A percentile compares a stretch with the other conserved stretches of the same genome.
phyloP scores from a whole-genome alignment of 2,888 invertebrate genomes.

The Aporophyla lueneburgensis region DNA sequence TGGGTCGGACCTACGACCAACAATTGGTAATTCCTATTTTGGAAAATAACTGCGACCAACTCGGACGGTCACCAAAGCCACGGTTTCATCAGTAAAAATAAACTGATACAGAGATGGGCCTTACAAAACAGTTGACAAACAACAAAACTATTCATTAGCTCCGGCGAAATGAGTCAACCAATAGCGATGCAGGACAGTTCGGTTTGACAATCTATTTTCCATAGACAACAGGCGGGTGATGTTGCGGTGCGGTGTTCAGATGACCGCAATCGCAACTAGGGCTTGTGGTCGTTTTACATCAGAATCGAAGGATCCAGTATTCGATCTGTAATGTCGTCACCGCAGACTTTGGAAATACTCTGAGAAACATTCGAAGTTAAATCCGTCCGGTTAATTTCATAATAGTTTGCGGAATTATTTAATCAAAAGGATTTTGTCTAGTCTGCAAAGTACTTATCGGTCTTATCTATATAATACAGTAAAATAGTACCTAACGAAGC shows the following conservation, averaged over 20 bases:
- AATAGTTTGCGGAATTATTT: conserved; percentile 4
- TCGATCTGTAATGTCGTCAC: conserved; percentile 62
- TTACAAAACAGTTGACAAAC: conserved; percentile 2
- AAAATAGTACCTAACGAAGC: too few relatives aligned
- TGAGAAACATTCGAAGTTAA: not conserved
- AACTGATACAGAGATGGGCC: conserved; percentile 13
- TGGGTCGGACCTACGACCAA: too few relatives aligned
- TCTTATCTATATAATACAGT: too few relatives aligned
- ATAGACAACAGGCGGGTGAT: conserved; percentile 34
- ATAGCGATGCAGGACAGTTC: conserved; percentile 14
- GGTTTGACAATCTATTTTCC: conserved; percentile 40
- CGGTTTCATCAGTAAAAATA: conserved; percentile 8
- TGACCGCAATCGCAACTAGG: conserved; percentile 61
- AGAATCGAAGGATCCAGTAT: conserved; percentile 62
- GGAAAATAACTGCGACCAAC: too few relatives aligned
- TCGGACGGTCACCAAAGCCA: not conserved
- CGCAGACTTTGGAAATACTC: conserved; percentile 51
- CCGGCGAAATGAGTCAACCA: conserved; percentile 2
- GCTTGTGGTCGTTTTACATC: conserved; percentile 63
- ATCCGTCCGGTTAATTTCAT: conserved; percentile 1
- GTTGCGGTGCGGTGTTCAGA: conserved; percentile 36
- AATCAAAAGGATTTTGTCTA: not conserved
- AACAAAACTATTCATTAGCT: conserved; percentile 15
- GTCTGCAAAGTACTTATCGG: not conserved
- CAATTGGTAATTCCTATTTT: too few relatives aligned